phyloP scores from a whole-genome alignment of 2,888 invertebrate species.

The Agapostemon virescens region DNA sequence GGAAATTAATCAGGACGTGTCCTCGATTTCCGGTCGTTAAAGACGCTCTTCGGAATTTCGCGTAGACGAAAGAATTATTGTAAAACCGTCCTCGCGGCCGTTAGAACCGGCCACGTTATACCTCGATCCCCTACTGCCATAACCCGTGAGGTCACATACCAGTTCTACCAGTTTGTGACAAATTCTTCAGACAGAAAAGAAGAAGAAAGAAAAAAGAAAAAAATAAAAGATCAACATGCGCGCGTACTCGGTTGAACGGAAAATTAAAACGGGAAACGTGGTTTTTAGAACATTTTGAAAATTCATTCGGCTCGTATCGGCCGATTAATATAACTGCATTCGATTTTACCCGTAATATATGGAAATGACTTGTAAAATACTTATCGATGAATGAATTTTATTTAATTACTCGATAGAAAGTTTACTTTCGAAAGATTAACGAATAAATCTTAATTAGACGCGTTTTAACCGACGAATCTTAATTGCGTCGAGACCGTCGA shows the following conservation, averaged over 20 bases:
- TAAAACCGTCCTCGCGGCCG: neutral
- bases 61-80: neutral
- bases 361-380: no score
- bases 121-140: neutral
- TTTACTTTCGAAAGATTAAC: no score
- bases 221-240: no score
- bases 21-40: conserved; percentile 5
- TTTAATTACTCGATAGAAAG: neutral
- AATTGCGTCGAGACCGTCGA: no score
- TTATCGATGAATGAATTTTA: no score
- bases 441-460: no score
- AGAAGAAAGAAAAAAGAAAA: no score
- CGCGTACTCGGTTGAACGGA: neutral
- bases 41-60: neutral
- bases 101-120: conserved; percentile 16
- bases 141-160: neutral
- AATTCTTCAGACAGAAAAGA: neutral
- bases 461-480: no score
- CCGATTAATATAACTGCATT: no score
- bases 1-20: neutral
- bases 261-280: neutral
- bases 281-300: neutral
- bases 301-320: neutral
- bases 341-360: no score
- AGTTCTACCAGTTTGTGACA: conserved; percentile 5